Evolutionary conservation across 2,113 vertebrate species (phyloP).

Genomic region (Diadophis punctatus): DNA sequence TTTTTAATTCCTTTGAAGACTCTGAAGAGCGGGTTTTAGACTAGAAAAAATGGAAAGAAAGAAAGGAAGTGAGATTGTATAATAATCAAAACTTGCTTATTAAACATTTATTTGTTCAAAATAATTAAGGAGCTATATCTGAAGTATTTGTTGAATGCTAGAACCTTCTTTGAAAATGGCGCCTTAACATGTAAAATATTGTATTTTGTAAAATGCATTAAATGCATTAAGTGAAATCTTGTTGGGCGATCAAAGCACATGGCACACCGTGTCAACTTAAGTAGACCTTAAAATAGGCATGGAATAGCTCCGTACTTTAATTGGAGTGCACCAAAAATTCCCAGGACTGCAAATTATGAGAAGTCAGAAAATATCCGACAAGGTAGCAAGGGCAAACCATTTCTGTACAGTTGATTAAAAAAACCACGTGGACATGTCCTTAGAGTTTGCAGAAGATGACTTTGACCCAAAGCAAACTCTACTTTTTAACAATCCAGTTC

Average conservation of each 20-base stretch:
- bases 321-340: neutral
- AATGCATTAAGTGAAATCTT: accelerated
- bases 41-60: conserved; percentile 53
- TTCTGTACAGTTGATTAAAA: neutral
- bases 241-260: neutral
- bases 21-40: conserved; percentile 69
- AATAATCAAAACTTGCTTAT: neutral
- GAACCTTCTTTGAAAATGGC: neutral
- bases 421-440: neutral
- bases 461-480: neutral
- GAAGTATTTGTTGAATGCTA: neutral
- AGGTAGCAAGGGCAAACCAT: neutral
- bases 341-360: neutral
- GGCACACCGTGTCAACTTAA: neutral
- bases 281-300: neutral
- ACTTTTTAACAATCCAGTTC: neutral
- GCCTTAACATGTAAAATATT: neutral
- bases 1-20: conserved; percentile 68
- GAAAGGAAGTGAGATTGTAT: conserved; percentile 18
- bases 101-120: conserved; percentile 24
- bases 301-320: neutral
- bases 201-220: neutral
- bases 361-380: neutral
- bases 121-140: neutral
- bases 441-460: neutral